Evolutionary conservation across 1,140 invertebrate species (phyloP).

Genomic region (Melitaea cinxia): DNA sequence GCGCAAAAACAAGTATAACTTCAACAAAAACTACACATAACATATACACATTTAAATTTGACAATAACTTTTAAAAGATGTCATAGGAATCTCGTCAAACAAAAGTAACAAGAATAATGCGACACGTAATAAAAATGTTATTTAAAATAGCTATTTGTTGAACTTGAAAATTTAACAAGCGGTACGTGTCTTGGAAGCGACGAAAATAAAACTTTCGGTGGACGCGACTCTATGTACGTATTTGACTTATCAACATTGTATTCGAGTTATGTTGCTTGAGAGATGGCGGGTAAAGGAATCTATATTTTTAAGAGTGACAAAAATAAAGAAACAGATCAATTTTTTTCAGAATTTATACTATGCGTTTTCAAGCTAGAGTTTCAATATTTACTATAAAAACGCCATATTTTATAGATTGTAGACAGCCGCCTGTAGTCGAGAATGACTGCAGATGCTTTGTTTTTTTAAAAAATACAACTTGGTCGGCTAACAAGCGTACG

Average conservation of each 20-base stretch:
- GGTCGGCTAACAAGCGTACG: too few species aligned
- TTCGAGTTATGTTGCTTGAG: neutral
- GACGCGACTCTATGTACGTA: slow-evolving; percentile 31
- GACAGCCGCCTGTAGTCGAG: too few species aligned
- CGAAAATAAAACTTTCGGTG: slow-evolving; percentile 33
- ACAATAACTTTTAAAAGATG: neutral
- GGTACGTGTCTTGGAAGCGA: slow-evolving; percentile 26
- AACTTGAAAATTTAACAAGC: slow-evolving; percentile 27
- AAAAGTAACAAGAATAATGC: neutral
- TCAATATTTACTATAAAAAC: too few species aligned
- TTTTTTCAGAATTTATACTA: too few species aligned
- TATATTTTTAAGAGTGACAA: neutral
- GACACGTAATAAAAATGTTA: slow-evolving; percentile 15
- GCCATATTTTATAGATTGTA: too few species aligned
- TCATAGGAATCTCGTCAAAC: neutral
- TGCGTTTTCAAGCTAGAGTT: too few species aligned
- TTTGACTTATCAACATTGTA: slow-evolving; percentile 25
- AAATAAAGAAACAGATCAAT: too few species aligned
- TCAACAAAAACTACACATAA: too few species aligned
- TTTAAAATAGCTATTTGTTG: slow-evolving; percentile 25
- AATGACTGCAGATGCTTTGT: too few species aligned
- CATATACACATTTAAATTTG: neutral
- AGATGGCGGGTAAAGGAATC: neutral
- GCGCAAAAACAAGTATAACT: too few species aligned
- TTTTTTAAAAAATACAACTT: too few species aligned